Evolutionary conservation across 2,113 vertebrate species (phyloP), one percentile per base, ranked within the genome.

Genomic region (Sylvilagus bachmani): DNA sequence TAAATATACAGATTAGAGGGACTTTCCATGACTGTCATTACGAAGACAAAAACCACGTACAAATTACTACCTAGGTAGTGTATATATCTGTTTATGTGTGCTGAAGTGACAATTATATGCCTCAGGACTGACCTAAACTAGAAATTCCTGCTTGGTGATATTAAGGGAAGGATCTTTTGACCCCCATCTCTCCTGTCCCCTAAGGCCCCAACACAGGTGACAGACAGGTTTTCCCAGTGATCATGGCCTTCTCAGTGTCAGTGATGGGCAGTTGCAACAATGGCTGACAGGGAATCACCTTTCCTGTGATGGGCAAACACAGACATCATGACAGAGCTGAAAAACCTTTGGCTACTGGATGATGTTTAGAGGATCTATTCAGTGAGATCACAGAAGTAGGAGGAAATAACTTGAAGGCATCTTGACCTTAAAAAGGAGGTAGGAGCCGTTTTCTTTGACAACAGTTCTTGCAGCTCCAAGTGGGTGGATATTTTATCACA

Each of bases 71-170:
- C 55, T 77, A 33, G 27, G 51, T 2, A 44, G 75, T 25, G 49
- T 29, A 91, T 79, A 36, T 77, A 93, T 94, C 38, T 84, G 38
- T 82, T 82, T 74, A 8, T 2, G 7, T 9, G 7, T 53, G 27
- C 22, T 55, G 36, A 86, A 69, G 75, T 67, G 36, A 71, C 22
- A 78, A 53, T 69, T 70, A 69, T 0, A 73, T 2, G 10, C 31
- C 67, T 87, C 49, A 27, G 81, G 36, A 66, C 5, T 13, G 33
- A 44, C 73, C 24, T 25, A 90, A 75, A 91, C 61, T 73, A 87
- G 83, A 95, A 91, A 70, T 93, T 90, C 71, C 49, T 85, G 33
- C 36, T 75, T 90, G 29, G 49, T 81, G 36, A 61, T 93, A 19
- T 44, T 73, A 61, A 51, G 64, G 38, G 89, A 11, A 61, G 58